These are phyloP conservation scores for Stegodyphus mimosarum DNA, from an alignment of 1,140 invertebrate genomes.

Conservation along the genomic window DNA sequence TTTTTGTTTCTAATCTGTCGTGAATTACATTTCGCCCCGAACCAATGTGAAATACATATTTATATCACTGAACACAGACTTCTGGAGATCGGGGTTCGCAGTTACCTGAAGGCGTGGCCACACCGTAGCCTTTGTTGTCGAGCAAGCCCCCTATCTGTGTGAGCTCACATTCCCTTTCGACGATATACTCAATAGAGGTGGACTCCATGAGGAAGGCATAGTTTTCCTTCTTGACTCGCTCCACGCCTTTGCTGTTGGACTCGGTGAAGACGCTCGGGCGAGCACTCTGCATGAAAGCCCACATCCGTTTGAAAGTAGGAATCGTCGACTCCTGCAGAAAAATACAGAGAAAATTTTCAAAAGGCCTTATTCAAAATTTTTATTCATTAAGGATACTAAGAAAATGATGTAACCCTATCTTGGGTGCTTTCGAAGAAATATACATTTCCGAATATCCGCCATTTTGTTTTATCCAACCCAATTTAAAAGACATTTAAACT, in stretches of 20 bases:
- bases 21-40: too few relatives aligned
- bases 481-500: too few relatives aligned
- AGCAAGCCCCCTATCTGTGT: slow-evolving; percentile 80
- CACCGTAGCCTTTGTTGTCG: slow-evolving; percentile 74
- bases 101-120: slow-evolving; percentile 68
- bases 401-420: too few relatives aligned
- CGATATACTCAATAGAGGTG: slow-evolving; percentile 81
- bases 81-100: background rate
- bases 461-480: too few relatives aligned
- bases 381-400: too few relatives aligned
- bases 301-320: slow-evolving; percentile 84
- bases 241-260: slow-evolving; percentile 86
- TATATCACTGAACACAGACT: too few relatives aligned
- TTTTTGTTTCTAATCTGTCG: too few relatives aligned
- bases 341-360: background rate
- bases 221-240: slow-evolving; percentile 80
- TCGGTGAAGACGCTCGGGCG: slow-evolving; percentile 84
- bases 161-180: slow-evolving; percentile 80
- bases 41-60: too few relatives aligned
- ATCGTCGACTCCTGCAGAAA: slow-evolving; percentile 83
- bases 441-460: too few relatives aligned
- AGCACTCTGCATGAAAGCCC: slow-evolving; percentile 83
- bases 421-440: too few relatives aligned
- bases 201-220: slow-evolving; percentile 88
- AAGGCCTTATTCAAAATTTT: too few relatives aligned